These are phyloP conservation scores for Tridacna gigas DNA, from an alignment of 2,888 invertebrate species.

Conservation along the genomic window DNA sequence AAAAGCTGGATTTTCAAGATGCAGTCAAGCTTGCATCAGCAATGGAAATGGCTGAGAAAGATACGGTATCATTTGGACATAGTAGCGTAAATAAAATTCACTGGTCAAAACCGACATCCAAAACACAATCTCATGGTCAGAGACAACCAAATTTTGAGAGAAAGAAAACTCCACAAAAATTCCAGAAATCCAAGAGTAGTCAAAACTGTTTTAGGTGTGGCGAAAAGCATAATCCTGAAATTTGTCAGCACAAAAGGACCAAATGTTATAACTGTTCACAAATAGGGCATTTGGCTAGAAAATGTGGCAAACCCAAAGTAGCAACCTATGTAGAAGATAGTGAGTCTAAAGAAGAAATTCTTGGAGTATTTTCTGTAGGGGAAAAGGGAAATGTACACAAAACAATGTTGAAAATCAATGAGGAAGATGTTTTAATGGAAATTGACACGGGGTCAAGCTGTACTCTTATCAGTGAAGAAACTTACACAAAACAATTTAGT, in stretches of 20 bases:
- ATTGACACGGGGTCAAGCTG: conserved; percentile 10
- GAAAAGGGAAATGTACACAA: not conserved
- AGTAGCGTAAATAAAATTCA: too few relatives aligned
- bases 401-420: not conserved
- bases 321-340: not conserved
- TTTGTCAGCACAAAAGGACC: conserved; percentile 22
- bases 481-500: not conserved
- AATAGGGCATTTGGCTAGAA: conserved; percentile 31
- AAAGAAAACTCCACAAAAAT: not conserved
- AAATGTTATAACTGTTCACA: conserved; percentile 36
- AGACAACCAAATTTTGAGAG: not conserved
- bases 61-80: conserved; percentile 23
- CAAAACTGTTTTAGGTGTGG: conserved; percentile 28
- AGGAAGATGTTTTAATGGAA: not conserved
- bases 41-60: conserved; percentile 41
- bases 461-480: not conserved
- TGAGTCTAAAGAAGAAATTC: not conserved
- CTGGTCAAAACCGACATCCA: not conserved
- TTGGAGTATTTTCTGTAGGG: not conserved
- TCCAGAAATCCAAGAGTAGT: not conserved
- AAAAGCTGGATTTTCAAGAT: not conserved
- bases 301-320: not conserved
- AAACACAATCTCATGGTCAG: not conserved
- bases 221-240: conserved; percentile 17
- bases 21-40: conserved; percentile 21